A percentile compares a stretch with the other conserved stretches of the same genome.
Evolutionary conservation across 2,888 invertebrate species (phyloP).

Genomic region (Norana najaformis): DNA sequence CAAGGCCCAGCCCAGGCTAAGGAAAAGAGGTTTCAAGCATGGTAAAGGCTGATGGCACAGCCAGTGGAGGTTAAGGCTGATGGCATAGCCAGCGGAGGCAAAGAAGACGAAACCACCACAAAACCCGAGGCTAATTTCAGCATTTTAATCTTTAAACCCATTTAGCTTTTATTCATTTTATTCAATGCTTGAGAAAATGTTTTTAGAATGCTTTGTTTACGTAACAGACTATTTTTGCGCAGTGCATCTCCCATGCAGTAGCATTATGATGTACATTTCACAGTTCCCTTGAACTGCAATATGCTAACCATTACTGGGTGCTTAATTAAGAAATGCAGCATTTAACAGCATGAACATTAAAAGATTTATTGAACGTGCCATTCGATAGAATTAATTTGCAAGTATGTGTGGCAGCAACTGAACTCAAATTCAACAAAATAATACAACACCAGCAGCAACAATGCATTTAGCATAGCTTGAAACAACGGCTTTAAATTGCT

Average conservation of each 20-base stretch:
- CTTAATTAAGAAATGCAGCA: background rate
- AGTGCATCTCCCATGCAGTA: background rate
- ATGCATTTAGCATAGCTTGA: background rate
- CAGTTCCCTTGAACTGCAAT: no score
- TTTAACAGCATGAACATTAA: background rate
- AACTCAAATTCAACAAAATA: slow-evolving; percentile 1
- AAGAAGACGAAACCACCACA: background rate
- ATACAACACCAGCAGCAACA: background rate
- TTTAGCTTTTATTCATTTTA: background rate
- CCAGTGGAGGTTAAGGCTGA: no score
- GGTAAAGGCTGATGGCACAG: no score
- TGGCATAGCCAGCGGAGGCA: no score
- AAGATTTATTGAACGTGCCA: background rate
- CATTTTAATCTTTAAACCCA: background rate
- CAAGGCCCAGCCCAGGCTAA: no score
- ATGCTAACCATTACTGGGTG: background rate
- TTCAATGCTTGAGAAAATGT: background rate
- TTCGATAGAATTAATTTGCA: background rate
- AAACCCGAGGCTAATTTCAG: background rate
- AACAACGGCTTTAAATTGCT: slow-evolving; percentile 13
- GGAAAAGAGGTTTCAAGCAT: no score
- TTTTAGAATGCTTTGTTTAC: background rate
- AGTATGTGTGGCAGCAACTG: background rate
- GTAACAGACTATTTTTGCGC: no score
- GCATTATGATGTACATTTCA: background rate